These are phyloP conservation scores for Furcula furcula DNA, from an alignment of 2,888 invertebrate species.

Conservation along the genomic window DNA sequence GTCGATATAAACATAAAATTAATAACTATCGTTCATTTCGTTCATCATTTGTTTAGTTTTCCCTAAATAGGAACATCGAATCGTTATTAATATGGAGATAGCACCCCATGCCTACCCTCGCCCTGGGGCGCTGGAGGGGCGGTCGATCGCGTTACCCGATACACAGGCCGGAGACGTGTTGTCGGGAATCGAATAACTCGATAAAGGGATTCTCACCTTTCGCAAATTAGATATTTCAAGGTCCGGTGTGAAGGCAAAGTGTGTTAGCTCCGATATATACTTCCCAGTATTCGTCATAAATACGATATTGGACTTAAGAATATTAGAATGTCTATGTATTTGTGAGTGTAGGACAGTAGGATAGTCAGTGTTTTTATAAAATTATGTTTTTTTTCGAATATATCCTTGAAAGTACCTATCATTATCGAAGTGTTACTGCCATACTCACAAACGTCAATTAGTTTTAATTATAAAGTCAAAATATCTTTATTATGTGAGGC, in stretches of 20 bases:
- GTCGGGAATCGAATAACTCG: slow-evolving; percentile 2
- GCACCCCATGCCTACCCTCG: background rate
- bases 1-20: no score
- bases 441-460: no score
- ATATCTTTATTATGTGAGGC: no score
- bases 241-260: background rate
- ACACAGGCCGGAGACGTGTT: background rate
- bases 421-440: no score
- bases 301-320: background rate
- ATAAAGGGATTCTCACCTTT: slow-evolving; percentile 2
- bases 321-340: no score
- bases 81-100: background rate
- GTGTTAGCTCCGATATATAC: background rate
- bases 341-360: no score
- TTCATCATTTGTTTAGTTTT: no score
- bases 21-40: no score
- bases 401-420: no score
- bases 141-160: slow-evolving; percentile 3
- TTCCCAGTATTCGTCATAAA: background rate
- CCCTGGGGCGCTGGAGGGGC: slow-evolving; percentile 1
- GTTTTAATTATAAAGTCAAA: no score
- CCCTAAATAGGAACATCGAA: background rate
- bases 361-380: no score
- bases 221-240: slow-evolving; percentile 3
- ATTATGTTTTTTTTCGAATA: no score